Evolutionary conservation across 2,797 vertebrate species (phyloP).

Genomic region (Staurois parvus): DNA sequence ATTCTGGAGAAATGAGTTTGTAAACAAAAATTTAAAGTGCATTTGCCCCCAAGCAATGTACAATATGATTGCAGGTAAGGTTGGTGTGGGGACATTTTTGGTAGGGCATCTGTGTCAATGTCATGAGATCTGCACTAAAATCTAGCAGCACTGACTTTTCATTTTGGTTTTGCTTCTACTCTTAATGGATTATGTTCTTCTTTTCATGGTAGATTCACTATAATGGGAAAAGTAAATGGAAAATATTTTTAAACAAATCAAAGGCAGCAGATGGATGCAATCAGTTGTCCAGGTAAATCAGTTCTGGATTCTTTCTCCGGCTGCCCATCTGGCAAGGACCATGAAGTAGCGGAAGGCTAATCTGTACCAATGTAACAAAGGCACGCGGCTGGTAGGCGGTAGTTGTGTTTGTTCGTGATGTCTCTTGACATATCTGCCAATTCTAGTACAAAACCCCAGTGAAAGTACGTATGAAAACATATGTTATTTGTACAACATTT

Average conservation of each 20-base stretch:
- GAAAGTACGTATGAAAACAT: conserved; percentile 48
- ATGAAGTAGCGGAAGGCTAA: not conserved
- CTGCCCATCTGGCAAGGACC: not conserved
- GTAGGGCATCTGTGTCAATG: too few relatives aligned
- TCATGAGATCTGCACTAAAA: too few relatives aligned
- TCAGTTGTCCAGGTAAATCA: not conserved
- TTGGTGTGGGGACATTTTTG: too few relatives aligned
- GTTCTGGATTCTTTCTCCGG: not conserved
- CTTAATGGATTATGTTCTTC: too few relatives aligned
- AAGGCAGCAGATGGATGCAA: not conserved
- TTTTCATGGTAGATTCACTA: not conserved
- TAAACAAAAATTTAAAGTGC: too few relatives aligned
- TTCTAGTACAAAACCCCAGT: conserved; percentile 15
- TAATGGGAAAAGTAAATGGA: not conserved
- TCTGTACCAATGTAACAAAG: not conserved
- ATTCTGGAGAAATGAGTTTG: too few relatives aligned
- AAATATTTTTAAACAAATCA: not conserved
- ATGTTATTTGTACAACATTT: conserved; percentile 52
- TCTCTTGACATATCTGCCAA: conserved; percentile 43
- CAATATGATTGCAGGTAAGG: too few relatives aligned
- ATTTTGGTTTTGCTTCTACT: too few relatives aligned
- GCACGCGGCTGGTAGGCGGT: not conserved
- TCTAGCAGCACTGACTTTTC: too few relatives aligned
- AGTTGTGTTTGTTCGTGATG: conserved; percentile 9
- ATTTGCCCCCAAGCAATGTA: too few relatives aligned